Evolutionary conservation across 2,797 vertebrate genomes (phyloP), one percentile per base, ranked within the genome.

Genomic region (Myoxocephalus aenaeus): DNA sequence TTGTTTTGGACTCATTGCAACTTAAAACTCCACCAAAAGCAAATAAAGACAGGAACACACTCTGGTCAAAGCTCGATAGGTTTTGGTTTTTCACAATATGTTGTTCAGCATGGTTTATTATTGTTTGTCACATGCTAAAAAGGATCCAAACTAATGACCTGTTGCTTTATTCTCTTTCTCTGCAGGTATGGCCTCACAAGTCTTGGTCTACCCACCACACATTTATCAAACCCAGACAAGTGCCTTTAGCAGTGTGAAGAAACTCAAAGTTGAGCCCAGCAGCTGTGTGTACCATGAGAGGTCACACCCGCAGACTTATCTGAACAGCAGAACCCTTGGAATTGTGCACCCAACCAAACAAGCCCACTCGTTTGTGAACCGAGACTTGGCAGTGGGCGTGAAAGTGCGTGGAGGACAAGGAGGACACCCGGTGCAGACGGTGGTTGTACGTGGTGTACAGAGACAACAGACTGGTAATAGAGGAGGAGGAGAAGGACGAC

Each of bases 161-260:
- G 2, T 73, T 80, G 4, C 42, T 75, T 87, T 79, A 7, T 81
- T 87, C n/a, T 84, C 75, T 88, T 27, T 87, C 34, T 87, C 54
- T 77, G 22, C 89, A 99, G 98, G 98, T 98, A 99, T 99, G 98
- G 98, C 98, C 97, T 99, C 98, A 99, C 98, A 99, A 97, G 98
- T 99, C 95, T 98, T 99, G 97, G 96, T 99, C 94, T 99, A 97
- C 96, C 98, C 98, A 98, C 97, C 97, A 94, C 97, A 99, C 95
- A 95, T 99, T 97, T 99, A 98, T 98, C 98, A 99, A 98, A 97
- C 97, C 95, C 98, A 99, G 97, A 98, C 97, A 99, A 99, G 98
- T 99, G 98, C 98, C 98, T 99, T 99, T 97, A 98, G 97, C 96
- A 98, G 97, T 93, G 97, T 98, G 95, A 99, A 99, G 96, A 99